These are phyloP conservation scores for Clinocottus analis DNA, from an alignment of 2,113 vertebrate genomes.

Conservation along the genomic window DNA sequence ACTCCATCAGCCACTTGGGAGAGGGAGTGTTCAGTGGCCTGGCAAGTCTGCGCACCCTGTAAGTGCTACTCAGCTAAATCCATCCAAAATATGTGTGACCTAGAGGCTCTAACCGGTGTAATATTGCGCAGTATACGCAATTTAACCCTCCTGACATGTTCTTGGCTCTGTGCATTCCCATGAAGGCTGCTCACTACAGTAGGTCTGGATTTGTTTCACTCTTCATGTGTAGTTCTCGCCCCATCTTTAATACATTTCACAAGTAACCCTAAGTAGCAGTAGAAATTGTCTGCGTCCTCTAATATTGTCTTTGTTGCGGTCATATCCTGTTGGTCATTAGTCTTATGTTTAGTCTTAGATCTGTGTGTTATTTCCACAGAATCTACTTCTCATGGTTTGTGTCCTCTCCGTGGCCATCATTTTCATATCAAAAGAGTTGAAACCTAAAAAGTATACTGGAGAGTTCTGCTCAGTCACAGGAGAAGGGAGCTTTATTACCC, in stretches of 20 bases:
- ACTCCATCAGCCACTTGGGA: slow-evolving; percentile 91
- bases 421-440: not conserved
- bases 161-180: slow-evolving; percentile 49
- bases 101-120: not conserved
- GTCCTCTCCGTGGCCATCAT: not conserved
- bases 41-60: slow-evolving; percentile 90
- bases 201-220: slow-evolving; percentile 47
- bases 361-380: slow-evolving; percentile 15
- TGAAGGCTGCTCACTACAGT: slow-evolving; percentile 44
- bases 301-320: slow-evolving; percentile 2
- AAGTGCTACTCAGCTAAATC: slow-evolving; percentile 74
- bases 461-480: not conserved
- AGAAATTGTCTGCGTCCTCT: not conserved
- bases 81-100: not conserved
- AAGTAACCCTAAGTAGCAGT: not conserved
- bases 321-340: slow-evolving; percentile 20
- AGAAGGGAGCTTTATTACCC: not conserved
- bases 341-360: slow-evolving; percentile 25
- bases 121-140: not conserved
- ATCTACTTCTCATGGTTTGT: not conserved
- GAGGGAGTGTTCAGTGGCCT: slow-evolving; percentile 93
- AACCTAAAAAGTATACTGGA: not conserved
- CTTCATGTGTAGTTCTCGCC: slow-evolving; percentile 23
- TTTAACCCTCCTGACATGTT: slow-evolving; percentile 47
- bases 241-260: slow-evolving; percentile 8